These are phyloP conservation scores for Cotesia vestalis DNA, from an alignment of 1,140 invertebrate genomes.

Conservation along the genomic window DNA sequence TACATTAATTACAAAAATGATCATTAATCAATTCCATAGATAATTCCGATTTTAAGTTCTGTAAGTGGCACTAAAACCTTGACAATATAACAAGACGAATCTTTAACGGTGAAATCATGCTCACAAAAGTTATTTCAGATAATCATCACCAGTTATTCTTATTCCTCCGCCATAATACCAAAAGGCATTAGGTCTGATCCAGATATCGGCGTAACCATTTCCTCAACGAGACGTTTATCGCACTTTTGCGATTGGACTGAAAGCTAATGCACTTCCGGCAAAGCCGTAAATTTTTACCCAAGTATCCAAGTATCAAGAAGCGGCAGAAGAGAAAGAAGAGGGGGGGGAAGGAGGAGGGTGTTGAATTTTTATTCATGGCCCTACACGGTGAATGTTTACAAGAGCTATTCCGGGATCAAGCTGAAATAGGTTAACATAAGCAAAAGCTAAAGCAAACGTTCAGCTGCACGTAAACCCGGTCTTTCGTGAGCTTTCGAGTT, in stretches of 20 bases:
- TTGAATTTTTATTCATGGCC: slow-evolving; percentile 18
- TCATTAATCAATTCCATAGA: no score
- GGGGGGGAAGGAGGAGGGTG: background rate
- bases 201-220: background rate
- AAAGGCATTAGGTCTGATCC: slow-evolving; percentile 3
- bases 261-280: slow-evolving; percentile 33
- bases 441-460: slow-evolving; percentile 44
- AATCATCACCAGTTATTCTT: no score
- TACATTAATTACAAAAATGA: no score
- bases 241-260: background rate
- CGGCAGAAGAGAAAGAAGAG: background rate
- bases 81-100: no score
- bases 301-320: no score
- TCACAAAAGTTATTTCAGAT: no score
- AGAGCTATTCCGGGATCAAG: slow-evolving; percentile 51
- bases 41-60: no score
- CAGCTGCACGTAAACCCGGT: slow-evolving; percentile 10
- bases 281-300: slow-evolving; percentile 6
- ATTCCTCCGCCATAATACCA: no score
- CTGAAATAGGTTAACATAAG: slow-evolving; percentile 49
- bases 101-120: no score
- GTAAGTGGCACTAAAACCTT: no score
- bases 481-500: background rate
- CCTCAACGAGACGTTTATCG: background rate
- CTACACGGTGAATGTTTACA: slow-evolving; percentile 50